Evolutionary conservation across 2,888 invertebrate species (phyloP), one percentile per base, ranked within the genome.

Genomic region (Sipha maydis): DNA sequence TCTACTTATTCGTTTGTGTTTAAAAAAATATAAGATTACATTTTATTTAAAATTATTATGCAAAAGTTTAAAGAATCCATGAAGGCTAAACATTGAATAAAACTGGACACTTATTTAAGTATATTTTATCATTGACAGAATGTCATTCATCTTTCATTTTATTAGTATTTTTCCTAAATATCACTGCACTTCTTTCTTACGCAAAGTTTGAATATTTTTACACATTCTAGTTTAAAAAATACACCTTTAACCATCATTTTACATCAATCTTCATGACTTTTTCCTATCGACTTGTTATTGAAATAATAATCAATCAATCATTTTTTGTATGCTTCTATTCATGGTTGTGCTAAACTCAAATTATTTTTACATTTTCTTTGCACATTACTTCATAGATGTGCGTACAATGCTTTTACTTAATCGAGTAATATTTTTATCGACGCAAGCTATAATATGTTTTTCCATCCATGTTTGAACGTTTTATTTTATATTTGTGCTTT

Each of bases 301-400:
- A 85, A 85, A 85, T 85, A 67, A 75, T 84, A 84, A 67, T 77
- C 82, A 82, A 84, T 85, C 84, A 83, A 85, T 85, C 85, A 85
- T 67, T 77, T 48, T 82, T 14, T 14, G 28, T 67, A 28, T 67
- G 41, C 85, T 67, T 77, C 48, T 85, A 77, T 77, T 77, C 85
- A 77, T 48, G 67, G 48, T 77, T 69, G 41, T 48, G 48, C 85
- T 77, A 85, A 85, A 77, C 34, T 67, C 41, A 77, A 85, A 85
- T 85, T 77, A 67, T 85, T 83, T 31, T 34, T 61, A 56, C 25
- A 54, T 84, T 69, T 85, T 76, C 34, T 73, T 54, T 11, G 28
- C 41, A 14, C 69, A 48, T 67, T 76, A 67, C 25, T 61, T 76
- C 67, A 41, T 82, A 28, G n/a, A 82, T 82, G 28, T 48, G 19